Conservation (phyloP, 2,797 vertebrate genomes). For the Bradypodion ventrale region DNA sequence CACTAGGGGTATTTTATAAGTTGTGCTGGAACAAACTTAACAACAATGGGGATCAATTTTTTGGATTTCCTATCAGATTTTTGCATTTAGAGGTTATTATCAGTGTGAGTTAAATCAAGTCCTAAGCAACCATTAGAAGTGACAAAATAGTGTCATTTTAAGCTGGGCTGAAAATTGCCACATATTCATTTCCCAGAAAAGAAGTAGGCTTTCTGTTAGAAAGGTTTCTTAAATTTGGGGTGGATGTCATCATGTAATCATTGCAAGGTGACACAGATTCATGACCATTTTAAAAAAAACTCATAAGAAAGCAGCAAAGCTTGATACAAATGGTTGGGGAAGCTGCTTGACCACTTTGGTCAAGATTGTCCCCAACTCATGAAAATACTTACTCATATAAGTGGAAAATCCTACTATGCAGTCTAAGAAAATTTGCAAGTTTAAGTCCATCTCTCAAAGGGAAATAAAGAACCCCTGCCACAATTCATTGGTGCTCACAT, state of each 20-base stretch:
- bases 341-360: no score
- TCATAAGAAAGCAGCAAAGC: background rate
- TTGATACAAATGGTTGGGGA: no score
- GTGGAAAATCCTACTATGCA: no score
- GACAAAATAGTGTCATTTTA: background rate
- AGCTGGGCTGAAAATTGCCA: background rate
- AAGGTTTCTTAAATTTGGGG: background rate
- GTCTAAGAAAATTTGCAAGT: no score
- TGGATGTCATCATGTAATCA: no score
- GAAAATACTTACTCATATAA: background rate
- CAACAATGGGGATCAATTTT: background rate
- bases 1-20: slow-evolving; percentile 53
- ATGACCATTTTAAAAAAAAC: no score
- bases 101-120: background rate
- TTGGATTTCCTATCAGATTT: background rate
- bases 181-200: background rate
- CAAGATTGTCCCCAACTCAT: background rate
- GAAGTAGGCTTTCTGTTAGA: background rate
- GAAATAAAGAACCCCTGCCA: no score
- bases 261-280: background rate
- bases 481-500: no score
- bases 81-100: background rate
- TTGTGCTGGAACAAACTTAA: slow-evolving; percentile 48
- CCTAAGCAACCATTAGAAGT: background rate
- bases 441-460: no score